Conservation (phyloP, 2,797 vertebrate genomes). For the Meda fulgida region DNA sequence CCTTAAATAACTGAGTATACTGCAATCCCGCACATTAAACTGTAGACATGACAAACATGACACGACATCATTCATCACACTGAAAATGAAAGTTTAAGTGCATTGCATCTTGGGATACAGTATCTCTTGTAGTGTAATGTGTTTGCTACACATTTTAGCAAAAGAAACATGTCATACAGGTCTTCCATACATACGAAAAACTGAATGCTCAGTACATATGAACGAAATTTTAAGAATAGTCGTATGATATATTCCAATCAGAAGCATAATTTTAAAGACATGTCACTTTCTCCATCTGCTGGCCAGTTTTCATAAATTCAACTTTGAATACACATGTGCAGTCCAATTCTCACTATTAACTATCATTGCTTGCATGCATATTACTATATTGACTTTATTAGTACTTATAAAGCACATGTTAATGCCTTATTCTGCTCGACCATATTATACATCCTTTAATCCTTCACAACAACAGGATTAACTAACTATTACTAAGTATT, state of each 20-base stretch:
- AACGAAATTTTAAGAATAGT: background rate
- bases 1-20: background rate
- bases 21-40: background rate
- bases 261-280: background rate
- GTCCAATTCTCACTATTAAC: background rate
- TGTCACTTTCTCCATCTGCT: constrained; percentile 11
- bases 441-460: background rate
- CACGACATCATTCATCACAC: background rate
- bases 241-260: background rate
- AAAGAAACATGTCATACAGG: background rate
- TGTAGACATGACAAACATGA: background rate
- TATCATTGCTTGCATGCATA: too few relatives aligned
- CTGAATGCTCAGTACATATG: background rate
- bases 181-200: background rate
- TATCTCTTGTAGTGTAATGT: background rate
- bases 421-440: background rate
- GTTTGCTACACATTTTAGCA: background rate
- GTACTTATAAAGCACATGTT: background rate
- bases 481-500: too few relatives aligned
- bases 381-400: background rate
- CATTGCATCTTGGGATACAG: background rate
- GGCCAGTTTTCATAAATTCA: background rate
- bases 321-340: background rate
- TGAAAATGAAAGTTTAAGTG: background rate
- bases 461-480: too few relatives aligned